Conservation (phyloP, 92 coral and sea anemone species). For the Actinernus sp. region DNA sequence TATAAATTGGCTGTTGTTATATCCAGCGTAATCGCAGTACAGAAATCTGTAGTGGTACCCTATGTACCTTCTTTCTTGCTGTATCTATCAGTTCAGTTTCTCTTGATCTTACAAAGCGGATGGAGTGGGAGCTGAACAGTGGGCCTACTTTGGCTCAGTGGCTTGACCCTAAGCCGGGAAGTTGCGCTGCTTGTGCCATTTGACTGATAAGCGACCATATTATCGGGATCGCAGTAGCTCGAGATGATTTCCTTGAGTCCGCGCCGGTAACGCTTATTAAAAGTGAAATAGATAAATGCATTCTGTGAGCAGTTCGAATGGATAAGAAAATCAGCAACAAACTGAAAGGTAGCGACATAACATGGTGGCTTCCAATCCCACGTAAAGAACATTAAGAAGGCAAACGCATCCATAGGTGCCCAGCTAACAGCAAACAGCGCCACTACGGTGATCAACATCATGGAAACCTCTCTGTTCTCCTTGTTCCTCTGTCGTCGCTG, state of each 20-base stretch:
- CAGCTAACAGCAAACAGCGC: slow-evolving; percentile 50
- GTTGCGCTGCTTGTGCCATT: no score
- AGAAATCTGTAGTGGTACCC: no score
- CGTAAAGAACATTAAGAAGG: slow-evolving; percentile 6
- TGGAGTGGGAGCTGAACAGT: no score
- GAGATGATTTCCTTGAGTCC: slow-evolving; percentile 12
- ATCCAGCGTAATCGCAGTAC: no score
- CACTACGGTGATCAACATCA: slow-evolving; percentile 61
- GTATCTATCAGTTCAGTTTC: no score
- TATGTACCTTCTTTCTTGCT: no score
- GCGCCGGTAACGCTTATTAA: slow-evolving; percentile 23
- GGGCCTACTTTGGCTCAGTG: no score
- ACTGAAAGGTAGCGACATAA: background rate
- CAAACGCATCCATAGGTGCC: slow-evolving; percentile 8
- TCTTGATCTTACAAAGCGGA: no score
- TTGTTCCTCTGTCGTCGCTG: slow-evolving; percentile 50
- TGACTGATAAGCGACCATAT: background rate
- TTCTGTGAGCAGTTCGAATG: slow-evolving; percentile 57
- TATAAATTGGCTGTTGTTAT: no score
- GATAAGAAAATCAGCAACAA: slow-evolving; percentile 22
- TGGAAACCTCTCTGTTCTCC: slow-evolving; percentile 58
- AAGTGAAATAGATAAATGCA: slow-evolving; percentile 54
- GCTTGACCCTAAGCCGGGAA: no score
- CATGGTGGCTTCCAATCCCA: background rate
- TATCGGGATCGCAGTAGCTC: background rate